Conservation (phyloP, 2,888 invertebrate species). For the Salticus scenicus region DNA sequence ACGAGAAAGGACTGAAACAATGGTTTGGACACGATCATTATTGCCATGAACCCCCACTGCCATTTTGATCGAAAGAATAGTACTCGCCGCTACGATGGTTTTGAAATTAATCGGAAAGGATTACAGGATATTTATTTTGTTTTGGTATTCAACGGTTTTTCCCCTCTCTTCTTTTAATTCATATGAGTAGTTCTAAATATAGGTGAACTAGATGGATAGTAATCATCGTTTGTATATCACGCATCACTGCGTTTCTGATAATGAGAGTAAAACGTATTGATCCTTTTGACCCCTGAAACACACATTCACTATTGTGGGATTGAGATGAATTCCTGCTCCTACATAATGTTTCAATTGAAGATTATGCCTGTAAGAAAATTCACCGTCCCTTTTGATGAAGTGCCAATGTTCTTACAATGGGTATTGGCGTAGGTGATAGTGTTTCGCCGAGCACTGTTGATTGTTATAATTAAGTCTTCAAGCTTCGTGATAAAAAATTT, state of each 20-base stretch:
- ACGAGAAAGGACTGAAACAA: constrained; percentile 56
- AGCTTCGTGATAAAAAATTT: neutral
- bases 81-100: constrained; percentile 52
- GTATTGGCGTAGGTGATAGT: neutral
- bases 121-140: constrained; percentile 53
- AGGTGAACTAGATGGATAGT: constrained; percentile 58
- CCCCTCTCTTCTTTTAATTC: constrained; percentile 35
- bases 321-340: constrained; percentile 16
- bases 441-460: neutral
- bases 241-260: constrained; percentile 50
- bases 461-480: neutral
- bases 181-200: constrained; percentile 58
- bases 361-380: constrained; percentile 36
- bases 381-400: neutral
- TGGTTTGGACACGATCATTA: constrained; percentile 53
- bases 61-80: constrained; percentile 54
- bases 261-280: constrained; percentile 69
- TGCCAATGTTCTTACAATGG: neutral
- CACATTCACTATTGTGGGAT: constrained; percentile 21
- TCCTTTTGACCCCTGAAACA: constrained; percentile 52
- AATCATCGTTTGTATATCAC: constrained; percentile 58
- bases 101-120: constrained; percentile 55
- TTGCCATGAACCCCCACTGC: constrained; percentile 31
- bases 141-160: constrained; percentile 26
- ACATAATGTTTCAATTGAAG: constrained; percentile 15